Percentiles rank a stretch among this genome's conserved stretches.
phyloP scores from a whole-genome alignment of 2,797 vertebrate species.

The Cuculus canorus region DNA sequence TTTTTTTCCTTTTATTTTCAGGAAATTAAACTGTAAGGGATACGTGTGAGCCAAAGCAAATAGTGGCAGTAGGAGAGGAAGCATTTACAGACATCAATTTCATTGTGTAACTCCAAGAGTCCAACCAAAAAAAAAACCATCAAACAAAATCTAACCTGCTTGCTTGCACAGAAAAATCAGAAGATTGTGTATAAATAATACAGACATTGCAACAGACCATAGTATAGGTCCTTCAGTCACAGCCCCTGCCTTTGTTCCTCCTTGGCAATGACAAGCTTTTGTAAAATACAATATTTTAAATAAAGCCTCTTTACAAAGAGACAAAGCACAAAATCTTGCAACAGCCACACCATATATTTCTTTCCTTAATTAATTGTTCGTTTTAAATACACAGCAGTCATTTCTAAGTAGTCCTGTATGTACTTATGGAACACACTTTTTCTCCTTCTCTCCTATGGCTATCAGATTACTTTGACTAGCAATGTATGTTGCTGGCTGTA shows the following conservation, averaged over 20 bases:
- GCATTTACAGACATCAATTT: constrained; percentile 25
- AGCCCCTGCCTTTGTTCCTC: neutral
- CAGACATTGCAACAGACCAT: neutral
- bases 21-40: constrained; percentile 57
- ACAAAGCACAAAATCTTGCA: neutral
- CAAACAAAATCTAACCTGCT: constrained; percentile 12
- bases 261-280: neutral
- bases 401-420: neutral
- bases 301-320: neutral
- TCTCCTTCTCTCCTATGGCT: neutral
- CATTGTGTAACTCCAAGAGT: neutral
- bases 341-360: neutral
- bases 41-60: constrained; percentile 47
- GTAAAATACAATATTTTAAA: constrained; percentile 10
- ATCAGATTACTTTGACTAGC: neutral
- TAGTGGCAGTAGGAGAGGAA: constrained; percentile 29
- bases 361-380: neutral
- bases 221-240: neutral
- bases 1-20: constrained; percentile 45
- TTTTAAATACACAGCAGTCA: neutral
- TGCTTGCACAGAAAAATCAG: neutral
- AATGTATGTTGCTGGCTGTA: neutral
- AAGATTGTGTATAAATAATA: neutral
- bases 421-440: neutral
- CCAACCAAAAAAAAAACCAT: neutral